A percentile compares a stretch with the other conserved stretches of the same genome.
Conservation (phyloP, 2,113 vertebrate species). For the Corythornis cristatus region DNA sequence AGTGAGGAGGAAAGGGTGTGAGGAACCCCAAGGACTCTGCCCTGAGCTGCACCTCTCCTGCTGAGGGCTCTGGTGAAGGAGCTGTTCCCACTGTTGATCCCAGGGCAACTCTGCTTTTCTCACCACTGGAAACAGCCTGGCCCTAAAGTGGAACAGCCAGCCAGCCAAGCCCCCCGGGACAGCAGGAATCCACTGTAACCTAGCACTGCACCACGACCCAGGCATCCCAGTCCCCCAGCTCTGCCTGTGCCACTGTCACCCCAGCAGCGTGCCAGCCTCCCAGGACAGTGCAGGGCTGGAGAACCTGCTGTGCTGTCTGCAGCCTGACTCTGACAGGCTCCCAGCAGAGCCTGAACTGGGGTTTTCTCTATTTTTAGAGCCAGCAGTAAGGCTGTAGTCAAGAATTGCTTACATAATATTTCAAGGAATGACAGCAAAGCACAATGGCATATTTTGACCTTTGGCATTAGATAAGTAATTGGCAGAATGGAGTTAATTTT, state of each 20-base stretch:
- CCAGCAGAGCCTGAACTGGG: neutral
- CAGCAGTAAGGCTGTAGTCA: constrained; percentile 46
- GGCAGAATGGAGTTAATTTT: constrained; percentile 71
- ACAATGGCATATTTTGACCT: constrained; percentile 69
- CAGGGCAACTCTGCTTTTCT: neutral
- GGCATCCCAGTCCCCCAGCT: neutral
- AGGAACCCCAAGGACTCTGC: neutral
- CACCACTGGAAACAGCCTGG: too few relatives aligned
- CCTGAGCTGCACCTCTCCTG: neutral
- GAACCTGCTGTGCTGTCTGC: neutral
- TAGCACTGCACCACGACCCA: too few relatives aligned
- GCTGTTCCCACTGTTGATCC: neutral
- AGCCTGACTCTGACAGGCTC: neutral
- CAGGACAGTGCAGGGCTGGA: neutral
- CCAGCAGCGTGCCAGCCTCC: neutral
- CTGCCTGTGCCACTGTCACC: neutral
- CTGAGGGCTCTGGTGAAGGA: neutral
- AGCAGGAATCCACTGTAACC: too few relatives aligned
- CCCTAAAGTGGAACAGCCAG: too few relatives aligned
- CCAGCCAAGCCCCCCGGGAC: too few relatives aligned
- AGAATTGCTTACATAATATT: constrained; percentile 53
- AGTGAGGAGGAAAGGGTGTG: neutral
- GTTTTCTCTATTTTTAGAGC: constrained; percentile 35
- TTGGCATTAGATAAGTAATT: constrained; percentile 67
- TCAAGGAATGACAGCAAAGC: constrained; percentile 41